A percentile compares a stretch with the other conserved stretches of the same genome.
These are phyloP conservation scores for Caenorhabditis brenneri DNA, from an alignment of 1,140 invertebrate genomes.

Conservation along the genomic window DNA sequence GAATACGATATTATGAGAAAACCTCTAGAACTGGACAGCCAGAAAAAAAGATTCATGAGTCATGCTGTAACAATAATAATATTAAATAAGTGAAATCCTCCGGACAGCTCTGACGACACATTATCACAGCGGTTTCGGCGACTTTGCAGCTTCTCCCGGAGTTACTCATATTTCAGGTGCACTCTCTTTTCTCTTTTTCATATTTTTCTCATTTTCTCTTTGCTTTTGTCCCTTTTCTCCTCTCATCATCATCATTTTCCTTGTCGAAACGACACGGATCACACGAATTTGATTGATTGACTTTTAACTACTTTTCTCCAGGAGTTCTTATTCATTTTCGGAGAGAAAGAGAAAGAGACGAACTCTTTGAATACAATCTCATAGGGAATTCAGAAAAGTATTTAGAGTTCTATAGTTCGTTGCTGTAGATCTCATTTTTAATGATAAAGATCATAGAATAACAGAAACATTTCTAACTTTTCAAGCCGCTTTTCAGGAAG, in stretches of 20 bases:
- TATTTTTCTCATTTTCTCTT: neutral
- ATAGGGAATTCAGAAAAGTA: no score
- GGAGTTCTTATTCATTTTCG: neutral
- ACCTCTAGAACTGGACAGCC: neutral
- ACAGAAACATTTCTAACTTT: no score
- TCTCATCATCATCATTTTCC: constrained; percentile 8
- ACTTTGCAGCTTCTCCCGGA: constrained; percentile 18
- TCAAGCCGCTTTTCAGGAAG: no score
- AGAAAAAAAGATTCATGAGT: neutral
- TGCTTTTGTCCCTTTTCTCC: neutral
- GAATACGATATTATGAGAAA: neutral
- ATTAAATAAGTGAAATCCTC: neutral
- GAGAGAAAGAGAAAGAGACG: neutral
- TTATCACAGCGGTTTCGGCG: neutral
- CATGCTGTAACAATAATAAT: constrained; percentile 25
- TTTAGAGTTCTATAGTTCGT: no score
- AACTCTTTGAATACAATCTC: neutral
- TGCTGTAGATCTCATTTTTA: no score
- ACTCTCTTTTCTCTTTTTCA: neutral
- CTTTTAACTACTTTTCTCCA: constrained; percentile 5
- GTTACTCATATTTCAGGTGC: constrained; percentile 38
- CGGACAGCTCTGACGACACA: neutral
- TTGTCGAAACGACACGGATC: constrained; percentile 35
- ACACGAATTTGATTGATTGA: constrained; percentile 32
- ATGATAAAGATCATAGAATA: no score